Percentiles rank a stretch among this genome's conserved stretches.
These are phyloP conservation scores for Anabas testudineus DNA, from an alignment of 2,797 vertebrate species.

Conservation along the genomic window DNA sequence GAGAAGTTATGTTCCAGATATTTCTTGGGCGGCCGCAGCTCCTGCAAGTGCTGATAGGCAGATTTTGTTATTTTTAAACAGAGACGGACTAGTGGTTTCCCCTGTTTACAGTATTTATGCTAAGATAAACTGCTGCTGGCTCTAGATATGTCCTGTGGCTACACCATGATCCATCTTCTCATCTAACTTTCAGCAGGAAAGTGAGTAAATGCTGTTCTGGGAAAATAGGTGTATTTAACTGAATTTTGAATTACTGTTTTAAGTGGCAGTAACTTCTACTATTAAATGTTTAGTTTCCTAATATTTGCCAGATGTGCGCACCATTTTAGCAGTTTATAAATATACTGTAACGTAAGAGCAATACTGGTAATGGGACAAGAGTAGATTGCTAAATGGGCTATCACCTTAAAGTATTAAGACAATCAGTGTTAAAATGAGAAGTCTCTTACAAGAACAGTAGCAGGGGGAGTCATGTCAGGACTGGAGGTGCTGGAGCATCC, in stretches of 20 bases:
- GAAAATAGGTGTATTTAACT: not conserved
- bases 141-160: not conserved
- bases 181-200: not conserved
- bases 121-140: slow-evolving; percentile 1
- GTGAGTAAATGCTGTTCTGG: too few species aligned
- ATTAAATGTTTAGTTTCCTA: not conserved
- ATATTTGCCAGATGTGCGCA: not conserved
- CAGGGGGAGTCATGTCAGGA: slow-evolving; percentile 75
- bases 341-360: too few species aligned
- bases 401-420: not conserved
- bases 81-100: not conserved
- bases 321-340: too few species aligned
- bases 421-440: not conserved
- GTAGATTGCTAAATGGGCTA: not conserved
- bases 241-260: not conserved
- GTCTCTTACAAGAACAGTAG: slow-evolving; percentile 74
- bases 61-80: not conserved
- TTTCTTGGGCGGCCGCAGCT: not conserved
- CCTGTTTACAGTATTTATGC: not conserved
- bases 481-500: slow-evolving; percentile 58
- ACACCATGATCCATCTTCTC: not conserved
- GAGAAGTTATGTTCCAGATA: too few species aligned
- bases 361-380: not conserved
- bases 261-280: not conserved
- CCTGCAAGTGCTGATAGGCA: not conserved